Evolutionary conservation across 2,888 invertebrate species (phyloP).

Genomic region (Leptogaster cylindrica): DNA sequence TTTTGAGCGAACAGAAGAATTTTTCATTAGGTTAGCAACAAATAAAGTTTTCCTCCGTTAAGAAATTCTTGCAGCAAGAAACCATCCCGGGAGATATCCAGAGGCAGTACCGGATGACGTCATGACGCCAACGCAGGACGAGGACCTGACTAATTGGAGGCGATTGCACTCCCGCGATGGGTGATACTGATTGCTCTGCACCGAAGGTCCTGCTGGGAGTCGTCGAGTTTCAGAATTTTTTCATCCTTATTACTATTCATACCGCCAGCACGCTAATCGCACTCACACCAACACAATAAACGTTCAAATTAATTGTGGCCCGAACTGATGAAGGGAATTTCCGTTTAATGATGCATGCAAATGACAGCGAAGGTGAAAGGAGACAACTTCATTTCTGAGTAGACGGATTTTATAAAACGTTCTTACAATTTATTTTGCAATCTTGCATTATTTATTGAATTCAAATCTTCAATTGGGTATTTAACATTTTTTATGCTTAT

Average conservation of each 20-base stretch:
- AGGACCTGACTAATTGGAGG: conserved; percentile 38
- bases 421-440: too few species aligned
- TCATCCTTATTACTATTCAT: conserved; percentile 29
- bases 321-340: background rate
- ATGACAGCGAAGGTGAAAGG: conserved; percentile 20
- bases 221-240: background rate
- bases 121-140: conserved; percentile 10
- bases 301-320: conserved; percentile 20
- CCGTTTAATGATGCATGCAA: conserved; percentile 38
- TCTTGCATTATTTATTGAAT: too few species aligned
- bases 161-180: conserved; percentile 13
- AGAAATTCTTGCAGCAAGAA: conserved; percentile 40
- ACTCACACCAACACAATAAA: conserved; percentile 22
- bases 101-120: background rate
- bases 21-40: conserved; percentile 45
- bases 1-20: conserved; percentile 45
- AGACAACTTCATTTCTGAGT: too few species aligned
- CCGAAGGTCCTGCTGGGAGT: conserved; percentile 15
- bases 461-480: too few species aligned
- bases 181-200: background rate
- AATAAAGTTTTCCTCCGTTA: conserved; percentile 42
- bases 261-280: conserved; percentile 1
- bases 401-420: too few species aligned
- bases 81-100: background rate
- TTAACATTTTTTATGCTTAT: too few species aligned